Evolutionary conservation across 2,113 vertebrate genomes (phyloP), one percentile per base, ranked within the genome.

Genomic region (Perccottus glenii): DNA sequence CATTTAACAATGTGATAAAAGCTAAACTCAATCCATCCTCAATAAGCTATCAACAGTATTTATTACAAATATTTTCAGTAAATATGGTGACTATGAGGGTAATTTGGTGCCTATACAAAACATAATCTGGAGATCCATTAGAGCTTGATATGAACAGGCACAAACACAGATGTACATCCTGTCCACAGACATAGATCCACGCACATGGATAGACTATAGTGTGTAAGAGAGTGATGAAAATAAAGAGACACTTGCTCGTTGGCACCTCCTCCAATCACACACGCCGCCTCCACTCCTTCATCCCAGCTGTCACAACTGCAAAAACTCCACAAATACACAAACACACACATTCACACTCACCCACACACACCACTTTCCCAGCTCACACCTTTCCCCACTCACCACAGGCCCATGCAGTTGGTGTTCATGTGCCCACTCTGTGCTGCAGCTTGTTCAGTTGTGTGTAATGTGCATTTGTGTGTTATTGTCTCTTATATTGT

Each of bases 261-360:
- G 87, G 88, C 90, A 90, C 88, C 88, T 89, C 88, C 80, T 87
- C 83, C 83, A 80, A 85, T 90, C 90, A 88, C 90, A 90, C 90
- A 81, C 86, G 75, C 86, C 88, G 87, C 90, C 87, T 87, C 87
- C 88, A 88, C 87, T 89, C 88, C 87, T 80, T 89, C 88, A 87
- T 89, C 87, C 90, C 88, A 91, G 90, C 88, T 91, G 90, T 91
- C 90, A 90, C 90, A 90, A 90, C 88, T 91, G 90, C 90, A 91
- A 82, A 88, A 86, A 78, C 85, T 84, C 78, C 80, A 91, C 86
- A 87, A 85, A 75, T 67, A 46, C 90, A 64, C 82, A 76, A 81
- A 77, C 81, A 83, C 62, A 4, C 85, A 84, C 72, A 87, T 85
- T 86, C 90, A 83, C 90, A 89, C 88, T 84, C 87, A 84, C 88